These are phyloP conservation scores for Microctonus brassicae DNA, from an alignment of 2,888 invertebrate species.

Conservation along the genomic window DNA sequence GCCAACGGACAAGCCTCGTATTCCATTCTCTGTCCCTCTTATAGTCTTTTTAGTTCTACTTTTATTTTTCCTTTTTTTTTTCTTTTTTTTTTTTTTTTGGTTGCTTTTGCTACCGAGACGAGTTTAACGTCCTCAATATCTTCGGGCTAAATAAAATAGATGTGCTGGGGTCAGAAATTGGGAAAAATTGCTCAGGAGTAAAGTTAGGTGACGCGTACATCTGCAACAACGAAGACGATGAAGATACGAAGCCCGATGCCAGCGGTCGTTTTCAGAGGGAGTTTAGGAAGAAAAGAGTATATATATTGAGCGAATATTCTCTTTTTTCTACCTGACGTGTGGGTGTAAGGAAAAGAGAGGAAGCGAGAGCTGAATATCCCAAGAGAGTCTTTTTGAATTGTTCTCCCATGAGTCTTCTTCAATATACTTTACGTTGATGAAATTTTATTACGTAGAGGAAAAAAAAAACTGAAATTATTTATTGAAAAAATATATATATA, in stretches of 20 bases:
- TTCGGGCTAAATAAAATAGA: slow-evolving; percentile 68
- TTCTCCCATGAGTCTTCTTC: slow-evolving; percentile 38
- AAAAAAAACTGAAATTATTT: not conserved
- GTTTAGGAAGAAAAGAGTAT: not conserved
- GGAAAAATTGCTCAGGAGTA: slow-evolving; percentile 63
- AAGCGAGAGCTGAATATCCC: too few species aligned
- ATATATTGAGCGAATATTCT: not conserved
- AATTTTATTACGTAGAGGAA: slow-evolving; percentile 20
- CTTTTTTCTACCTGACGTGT: slow-evolving; percentile 8
- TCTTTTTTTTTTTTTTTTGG: slow-evolving; percentile 8
- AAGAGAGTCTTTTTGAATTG: slow-evolving; percentile 46
- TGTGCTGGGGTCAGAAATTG: slow-evolving; percentile 65
- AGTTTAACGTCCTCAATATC: slow-evolving; percentile 58
- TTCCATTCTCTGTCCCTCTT: too few species aligned
- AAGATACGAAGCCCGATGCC: not conserved
- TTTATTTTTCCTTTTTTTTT: not conserved
- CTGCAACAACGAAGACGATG: slow-evolving; percentile 8
- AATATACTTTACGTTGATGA: slow-evolving; percentile 19
- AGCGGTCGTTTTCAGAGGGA: slow-evolving; percentile 24
- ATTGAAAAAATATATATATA: too few species aligned
- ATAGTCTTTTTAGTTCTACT: too few species aligned
- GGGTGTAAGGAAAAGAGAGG: too few species aligned
- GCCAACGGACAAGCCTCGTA: slow-evolving; percentile 43
- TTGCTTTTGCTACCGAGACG: slow-evolving; percentile 29
- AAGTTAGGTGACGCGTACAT: slow-evolving; percentile 5